phyloP scores from a whole-genome alignment of 2,888 invertebrate genomes.

The Heliconius erato region DNA sequence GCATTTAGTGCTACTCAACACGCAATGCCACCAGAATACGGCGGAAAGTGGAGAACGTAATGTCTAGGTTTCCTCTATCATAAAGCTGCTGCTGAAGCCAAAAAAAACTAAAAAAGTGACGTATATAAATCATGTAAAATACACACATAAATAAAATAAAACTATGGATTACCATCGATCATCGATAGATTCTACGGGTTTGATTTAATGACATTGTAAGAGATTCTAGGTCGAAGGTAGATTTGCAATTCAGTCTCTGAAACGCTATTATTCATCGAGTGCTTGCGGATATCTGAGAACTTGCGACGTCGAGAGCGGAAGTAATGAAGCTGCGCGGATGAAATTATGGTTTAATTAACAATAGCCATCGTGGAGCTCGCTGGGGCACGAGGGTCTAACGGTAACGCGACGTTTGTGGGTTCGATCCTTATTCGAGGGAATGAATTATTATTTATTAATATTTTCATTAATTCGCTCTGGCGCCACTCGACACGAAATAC shows the following conservation, averaged over 20 bases:
- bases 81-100: background rate
- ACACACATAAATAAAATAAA: background rate
- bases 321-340: background rate
- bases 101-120: background rate
- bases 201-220: background rate
- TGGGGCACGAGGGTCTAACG: too few relatives aligned
- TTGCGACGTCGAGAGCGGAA: constrained; percentile 7
- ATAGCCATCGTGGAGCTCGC: background rate
- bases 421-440: too few relatives aligned
- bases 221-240: background rate
- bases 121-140: background rate
- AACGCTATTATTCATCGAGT: constrained; percentile 23
- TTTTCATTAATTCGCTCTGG: too few relatives aligned
- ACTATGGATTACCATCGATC: background rate
- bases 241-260: constrained; percentile 20
- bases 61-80: too few relatives aligned
- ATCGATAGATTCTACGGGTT: background rate
- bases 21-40: too few relatives aligned
- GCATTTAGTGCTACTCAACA: too few relatives aligned
- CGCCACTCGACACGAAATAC: too few relatives aligned
- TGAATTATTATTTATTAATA: background rate
- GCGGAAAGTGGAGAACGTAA: too few relatives aligned
- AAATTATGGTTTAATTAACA: constrained; percentile 17
- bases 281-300: constrained; percentile 6
- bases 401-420: too few relatives aligned